phyloP scores from a whole-genome alignment of 2,888 invertebrate genomes.

The Chrysolina oricalcia region DNA sequence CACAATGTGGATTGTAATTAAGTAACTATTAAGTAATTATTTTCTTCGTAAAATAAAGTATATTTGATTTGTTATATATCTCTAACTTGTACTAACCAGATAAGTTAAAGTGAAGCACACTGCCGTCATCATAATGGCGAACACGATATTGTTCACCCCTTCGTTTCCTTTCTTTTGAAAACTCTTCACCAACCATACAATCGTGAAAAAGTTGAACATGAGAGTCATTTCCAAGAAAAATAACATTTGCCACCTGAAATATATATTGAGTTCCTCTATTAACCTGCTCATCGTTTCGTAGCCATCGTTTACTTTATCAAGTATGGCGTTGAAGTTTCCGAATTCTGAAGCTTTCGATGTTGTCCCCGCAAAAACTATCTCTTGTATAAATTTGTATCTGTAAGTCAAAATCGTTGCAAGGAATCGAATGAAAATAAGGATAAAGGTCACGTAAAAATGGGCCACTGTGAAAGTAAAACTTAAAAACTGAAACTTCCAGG shows the following conservation, averaged over 20 bases:
- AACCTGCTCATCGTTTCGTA: not conserved
- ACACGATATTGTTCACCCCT: not conserved
- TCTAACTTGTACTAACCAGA: not conserved
- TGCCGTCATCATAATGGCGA: not conserved
- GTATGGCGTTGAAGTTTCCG: not conserved
- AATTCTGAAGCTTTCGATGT: not conserved
- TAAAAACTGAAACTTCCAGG: not conserved
- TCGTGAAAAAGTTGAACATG: not conserved
- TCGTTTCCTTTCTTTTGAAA: not conserved
- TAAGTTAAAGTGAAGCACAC: not conserved
- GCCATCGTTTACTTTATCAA: constrained; percentile 1
- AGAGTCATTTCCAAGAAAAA: constrained; percentile 14
- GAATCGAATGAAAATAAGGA: not conserved
- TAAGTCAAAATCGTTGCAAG: not conserved
- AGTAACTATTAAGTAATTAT: too few relatives aligned
- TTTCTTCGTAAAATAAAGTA: too few relatives aligned
- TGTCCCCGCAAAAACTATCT: not conserved
- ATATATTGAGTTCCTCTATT: not conserved
- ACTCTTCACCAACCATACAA: not conserved
- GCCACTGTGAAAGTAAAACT: not conserved
- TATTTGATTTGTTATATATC: too few relatives aligned
- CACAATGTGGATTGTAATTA: too few relatives aligned
- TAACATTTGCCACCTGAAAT: constrained; percentile 1
- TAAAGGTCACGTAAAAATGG: not conserved
- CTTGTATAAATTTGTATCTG: not conserved